Evolutionary conservation across 30 jellyfish, hydroid and myxozoan species (phyloP).

Genomic region (Turritopsis dohrnii): DNA sequence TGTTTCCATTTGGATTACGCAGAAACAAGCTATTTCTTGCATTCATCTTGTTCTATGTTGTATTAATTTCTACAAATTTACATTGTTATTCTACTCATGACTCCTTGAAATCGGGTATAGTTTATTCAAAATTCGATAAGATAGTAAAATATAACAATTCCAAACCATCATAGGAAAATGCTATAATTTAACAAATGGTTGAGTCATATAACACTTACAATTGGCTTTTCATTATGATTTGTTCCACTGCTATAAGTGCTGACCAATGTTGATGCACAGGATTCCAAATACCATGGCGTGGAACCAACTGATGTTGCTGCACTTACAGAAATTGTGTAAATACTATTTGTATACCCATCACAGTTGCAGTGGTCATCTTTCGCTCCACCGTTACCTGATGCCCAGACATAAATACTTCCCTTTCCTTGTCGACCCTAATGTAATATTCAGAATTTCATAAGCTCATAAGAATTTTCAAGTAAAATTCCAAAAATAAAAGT

Average conservation of each 20-base stretch:
- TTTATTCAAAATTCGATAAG: no score
- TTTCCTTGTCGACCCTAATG: constrained; percentile 90
- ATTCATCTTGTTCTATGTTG: no score
- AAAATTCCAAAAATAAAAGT: no score
- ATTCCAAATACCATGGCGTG: constrained; percentile 81
- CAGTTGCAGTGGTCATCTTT: constrained; percentile 83
- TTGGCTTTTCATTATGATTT: constrained; percentile 31
- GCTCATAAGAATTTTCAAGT: not conserved
- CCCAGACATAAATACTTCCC: constrained; percentile 96
- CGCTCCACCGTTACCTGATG: constrained; percentile 98
- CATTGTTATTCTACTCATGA: no score
- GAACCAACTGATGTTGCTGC: constrained; percentile 80
- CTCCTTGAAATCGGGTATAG: no score
- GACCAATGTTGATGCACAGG: constrained; percentile 87
- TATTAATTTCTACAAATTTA: no score
- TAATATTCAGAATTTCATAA: not conserved
- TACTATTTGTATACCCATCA: constrained; percentile 97
- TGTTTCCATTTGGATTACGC: no score
- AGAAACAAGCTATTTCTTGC: no score
- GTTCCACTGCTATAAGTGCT: constrained; percentile 83
- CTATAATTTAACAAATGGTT: not conserved
- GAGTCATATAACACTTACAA: constrained; percentile 45
- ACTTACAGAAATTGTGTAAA: constrained; percentile 92
- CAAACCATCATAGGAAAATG: no score
- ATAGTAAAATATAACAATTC: no score